Evolutionary conservation across 1,140 invertebrate species (phyloP).

Genomic region (Cydia amplana): DNA sequence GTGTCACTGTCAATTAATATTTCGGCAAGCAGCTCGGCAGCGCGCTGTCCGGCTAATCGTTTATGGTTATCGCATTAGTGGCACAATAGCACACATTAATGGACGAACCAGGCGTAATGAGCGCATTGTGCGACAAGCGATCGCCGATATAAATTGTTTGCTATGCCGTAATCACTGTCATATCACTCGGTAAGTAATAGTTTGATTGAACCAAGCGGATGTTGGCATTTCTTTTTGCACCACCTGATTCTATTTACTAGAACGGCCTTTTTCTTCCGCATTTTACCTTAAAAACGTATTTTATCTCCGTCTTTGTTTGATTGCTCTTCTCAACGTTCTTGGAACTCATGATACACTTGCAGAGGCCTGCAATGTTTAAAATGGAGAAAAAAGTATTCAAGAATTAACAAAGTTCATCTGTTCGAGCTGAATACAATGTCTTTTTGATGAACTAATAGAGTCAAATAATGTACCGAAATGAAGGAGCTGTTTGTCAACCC

Average conservation of each 20-base stretch:
- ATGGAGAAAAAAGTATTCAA: too few species aligned
- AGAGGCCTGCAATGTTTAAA: too few species aligned
- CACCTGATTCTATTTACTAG: neutral
- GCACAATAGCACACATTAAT: slow-evolving; percentile 12
- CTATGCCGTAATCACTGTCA: slow-evolving; percentile 15
- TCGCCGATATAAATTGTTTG: slow-evolving; percentile 20
- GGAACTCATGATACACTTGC: too few species aligned
- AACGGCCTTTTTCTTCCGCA: neutral
- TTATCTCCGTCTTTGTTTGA: too few species aligned
- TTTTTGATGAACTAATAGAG: too few species aligned
- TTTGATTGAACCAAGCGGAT: neutral
- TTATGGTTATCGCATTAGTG: slow-evolving; percentile 16
- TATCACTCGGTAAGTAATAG: neutral
- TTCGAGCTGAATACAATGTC: too few species aligned
- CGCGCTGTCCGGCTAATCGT: slow-evolving; percentile 17
- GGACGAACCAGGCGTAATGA: slow-evolving; percentile 11
- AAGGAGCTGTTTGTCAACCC: neutral
- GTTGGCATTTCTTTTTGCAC: neutral
- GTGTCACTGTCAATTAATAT: neutral
- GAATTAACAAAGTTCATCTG: too few species aligned
- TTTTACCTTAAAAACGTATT: too few species aligned
- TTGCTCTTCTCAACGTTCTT: too few species aligned
- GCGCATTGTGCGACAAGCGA: slow-evolving; percentile 19
- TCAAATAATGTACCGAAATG: too few species aligned
- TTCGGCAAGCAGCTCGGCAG: neutral